A percentile compares a stretch with the other conserved stretches of the same genome.
These are phyloP conservation scores for Galeruca laticollis DNA, from an alignment of 2,888 invertebrate species.

Conservation along the genomic window DNA sequence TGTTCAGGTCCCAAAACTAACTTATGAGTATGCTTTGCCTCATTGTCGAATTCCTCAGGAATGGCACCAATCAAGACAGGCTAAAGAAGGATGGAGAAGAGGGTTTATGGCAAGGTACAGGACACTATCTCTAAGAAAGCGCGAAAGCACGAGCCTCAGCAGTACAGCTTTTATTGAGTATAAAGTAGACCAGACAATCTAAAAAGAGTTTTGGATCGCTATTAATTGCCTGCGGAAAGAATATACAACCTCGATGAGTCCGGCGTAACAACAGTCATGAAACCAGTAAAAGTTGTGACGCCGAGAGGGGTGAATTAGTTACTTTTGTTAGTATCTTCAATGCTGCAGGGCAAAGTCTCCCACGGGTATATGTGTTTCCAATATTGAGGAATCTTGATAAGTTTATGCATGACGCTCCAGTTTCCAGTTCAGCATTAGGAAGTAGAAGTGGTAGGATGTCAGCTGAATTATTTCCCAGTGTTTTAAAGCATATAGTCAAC, in stretches of 20 bases:
- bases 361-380: background rate
- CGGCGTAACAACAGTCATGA: no score
- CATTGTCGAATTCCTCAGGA: no score
- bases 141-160: no score
- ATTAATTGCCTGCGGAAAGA: no score
- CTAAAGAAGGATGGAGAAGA: conserved; percentile 23
- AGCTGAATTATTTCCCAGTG: background rate
- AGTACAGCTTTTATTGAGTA: no score
- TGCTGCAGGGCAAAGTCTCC: background rate
- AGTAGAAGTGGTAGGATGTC: background rate
- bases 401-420: background rate
- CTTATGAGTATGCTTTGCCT: background rate
- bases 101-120: no score
- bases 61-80: no score
- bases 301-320: no score
- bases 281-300: no score
- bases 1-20: conserved; percentile 18
- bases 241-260: no score
- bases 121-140: background rate
- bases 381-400: background rate
- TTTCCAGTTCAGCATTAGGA: conserved; percentile 1
- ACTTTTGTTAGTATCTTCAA: background rate
- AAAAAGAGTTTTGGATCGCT: no score
- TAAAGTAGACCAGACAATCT: no score
- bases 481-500: background rate